These are phyloP conservation scores for Monodelphis domestica DNA, from an alignment of 2,797 vertebrate genomes.

Conservation along the genomic window DNA sequence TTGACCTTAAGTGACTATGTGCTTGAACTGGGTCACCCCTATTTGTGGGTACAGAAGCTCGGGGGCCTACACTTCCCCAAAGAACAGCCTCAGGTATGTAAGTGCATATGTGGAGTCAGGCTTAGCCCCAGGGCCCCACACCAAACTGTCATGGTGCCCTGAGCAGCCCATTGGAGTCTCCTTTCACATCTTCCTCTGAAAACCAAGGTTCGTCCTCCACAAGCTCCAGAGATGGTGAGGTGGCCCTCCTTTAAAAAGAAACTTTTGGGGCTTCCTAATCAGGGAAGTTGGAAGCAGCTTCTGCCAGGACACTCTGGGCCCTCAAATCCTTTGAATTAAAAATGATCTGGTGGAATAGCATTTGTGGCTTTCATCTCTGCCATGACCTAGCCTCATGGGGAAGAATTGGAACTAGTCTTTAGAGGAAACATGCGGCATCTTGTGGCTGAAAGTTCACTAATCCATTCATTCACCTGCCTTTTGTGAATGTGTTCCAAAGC, in stretches of 20 bases:
- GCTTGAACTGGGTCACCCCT: constrained; percentile 95
- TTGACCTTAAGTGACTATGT: constrained; percentile 92
- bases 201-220: not conserved
- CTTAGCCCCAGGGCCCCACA: not conserved
- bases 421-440: not conserved
- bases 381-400: not conserved
- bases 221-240: not conserved
- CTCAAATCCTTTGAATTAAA: not conserved
- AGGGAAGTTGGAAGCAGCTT: not conserved
- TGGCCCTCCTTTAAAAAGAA: not conserved
- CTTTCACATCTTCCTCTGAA: not conserved
- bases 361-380: not conserved
- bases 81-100: constrained; percentile 90
- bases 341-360: not conserved
- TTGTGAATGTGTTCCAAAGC: not conserved
- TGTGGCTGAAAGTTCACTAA: not conserved
- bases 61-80: constrained; percentile 95
- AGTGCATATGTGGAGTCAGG: not conserved
- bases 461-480: not conserved
- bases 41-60: constrained; percentile 96
- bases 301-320: not conserved
- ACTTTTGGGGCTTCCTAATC: not conserved
- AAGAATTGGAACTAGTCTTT: not conserved
- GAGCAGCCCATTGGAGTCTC: not conserved
- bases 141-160: not conserved